Conservation (phyloP, 1,140 invertebrate species). For the Brachionus rotundiformis region DNA sequence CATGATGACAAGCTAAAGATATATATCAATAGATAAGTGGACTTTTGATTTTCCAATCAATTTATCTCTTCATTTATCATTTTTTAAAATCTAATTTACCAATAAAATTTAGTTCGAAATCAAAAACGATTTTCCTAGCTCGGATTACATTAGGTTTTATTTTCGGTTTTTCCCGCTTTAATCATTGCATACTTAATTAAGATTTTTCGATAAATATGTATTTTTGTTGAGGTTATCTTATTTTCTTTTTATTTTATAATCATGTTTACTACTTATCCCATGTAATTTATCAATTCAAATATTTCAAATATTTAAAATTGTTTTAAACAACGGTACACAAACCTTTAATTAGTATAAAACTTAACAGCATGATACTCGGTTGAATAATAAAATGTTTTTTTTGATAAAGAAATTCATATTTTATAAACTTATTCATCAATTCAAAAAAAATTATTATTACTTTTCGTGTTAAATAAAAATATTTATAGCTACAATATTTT, state of each 20-base stretch:
- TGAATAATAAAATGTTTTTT: neutral
- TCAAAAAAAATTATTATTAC: too few relatives aligned
- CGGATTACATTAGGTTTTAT: neutral
- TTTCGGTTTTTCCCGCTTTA: neutral
- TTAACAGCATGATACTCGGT: neutral
- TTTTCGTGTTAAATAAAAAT: too few relatives aligned
- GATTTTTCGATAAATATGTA: neutral
- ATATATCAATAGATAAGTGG: conserved; percentile 21
- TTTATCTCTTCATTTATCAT: conserved; percentile 21
- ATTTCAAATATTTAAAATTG: neutral
- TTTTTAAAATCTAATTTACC: conserved; percentile 9
- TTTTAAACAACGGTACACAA: neutral
- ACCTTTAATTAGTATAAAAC: neutral
- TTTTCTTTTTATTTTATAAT: neutral
- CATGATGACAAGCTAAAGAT: conserved; percentile 27
- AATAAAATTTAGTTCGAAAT: neutral
- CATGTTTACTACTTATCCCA: conserved; percentile 4
- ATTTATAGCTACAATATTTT: too few relatives aligned
- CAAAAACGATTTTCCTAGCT: neutral
- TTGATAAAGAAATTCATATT: too few relatives aligned
- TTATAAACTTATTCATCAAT: too few relatives aligned
- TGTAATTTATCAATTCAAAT: conserved; percentile 3
- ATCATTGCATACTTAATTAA: conserved; percentile 1
- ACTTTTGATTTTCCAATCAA: conserved; percentile 17
- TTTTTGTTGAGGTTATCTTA: neutral